Evolutionary conservation across 2,113 vertebrate genomes (phyloP), one percentile per base, ranked within the genome.

Genomic region (Hemiprocne comata): DNA sequence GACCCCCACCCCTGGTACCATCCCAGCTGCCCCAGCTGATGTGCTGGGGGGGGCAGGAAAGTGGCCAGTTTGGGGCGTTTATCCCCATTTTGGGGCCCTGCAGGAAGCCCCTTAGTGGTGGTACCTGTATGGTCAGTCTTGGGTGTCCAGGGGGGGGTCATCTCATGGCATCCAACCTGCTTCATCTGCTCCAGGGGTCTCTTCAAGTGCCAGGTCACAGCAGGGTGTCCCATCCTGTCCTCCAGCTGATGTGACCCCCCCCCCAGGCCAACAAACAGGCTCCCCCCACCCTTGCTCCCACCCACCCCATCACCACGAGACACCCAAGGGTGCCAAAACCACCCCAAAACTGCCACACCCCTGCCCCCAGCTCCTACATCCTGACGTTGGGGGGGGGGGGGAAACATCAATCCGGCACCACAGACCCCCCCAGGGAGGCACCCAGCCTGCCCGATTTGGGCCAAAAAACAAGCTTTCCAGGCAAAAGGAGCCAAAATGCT

Each of bases 11-110:
- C 82, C 42, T 7, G 18, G 15, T 40, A 15, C 25, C 38, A 12
- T 6, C 6, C 17, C 5, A 1, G 2, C 2, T 25, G 34, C 5
- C 6, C 17, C 5, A 1, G 2, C 2, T 25, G 34, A 26, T 23
- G 10, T 6, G 11, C 1, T 17, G 14, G 34, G 40, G 58, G 58
- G 69, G 44, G n/a, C n/a, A n/a, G 21, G 74, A 11, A 44, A 13
- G 6, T 4, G 34, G 6, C 16, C 7, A 1, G 1, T 57, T 51
- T 15, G 8, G 53, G 13, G 13, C 24, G 10, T 19, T 23, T 17
- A 11, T 36, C 71, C n/a, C 24, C 20, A 38, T 71, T 55, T 25
- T 16, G 8, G 34, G 5, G 29, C 5, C 13, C 53, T 13, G 38
- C 8, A n/a, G 16, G 46, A 38, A 57, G 23, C 33, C 19, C 0